Evolutionary conservation across 2,113 vertebrate species (phyloP).

Genomic region (Stigmatopora nigra): DNA sequence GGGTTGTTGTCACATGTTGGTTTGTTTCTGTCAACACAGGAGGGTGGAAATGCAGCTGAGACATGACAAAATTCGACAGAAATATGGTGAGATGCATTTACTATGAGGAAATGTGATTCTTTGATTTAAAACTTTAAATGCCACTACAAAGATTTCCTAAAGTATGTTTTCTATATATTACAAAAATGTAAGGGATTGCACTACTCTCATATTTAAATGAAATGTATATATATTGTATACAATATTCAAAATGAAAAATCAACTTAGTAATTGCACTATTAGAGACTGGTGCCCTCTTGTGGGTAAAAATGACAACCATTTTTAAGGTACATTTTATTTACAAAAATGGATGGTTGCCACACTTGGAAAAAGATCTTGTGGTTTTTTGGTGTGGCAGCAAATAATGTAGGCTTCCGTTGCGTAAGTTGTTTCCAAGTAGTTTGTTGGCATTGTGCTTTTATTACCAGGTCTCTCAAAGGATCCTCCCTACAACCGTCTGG

Average conservation of each 20-base stretch:
- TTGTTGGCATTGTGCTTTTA: not conserved
- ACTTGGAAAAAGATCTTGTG: no score
- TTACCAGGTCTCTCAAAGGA: constrained; percentile 55
- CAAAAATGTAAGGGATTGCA: no score
- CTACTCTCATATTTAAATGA: not conserved
- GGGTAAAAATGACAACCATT: constrained; percentile 10
- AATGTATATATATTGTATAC: not conserved
- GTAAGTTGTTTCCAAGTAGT: no score
- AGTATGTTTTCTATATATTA: no score
- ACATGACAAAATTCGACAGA: constrained; percentile 89
- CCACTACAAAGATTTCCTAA: no score
- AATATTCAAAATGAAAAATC: not conserved
- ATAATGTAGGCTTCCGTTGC: no score
- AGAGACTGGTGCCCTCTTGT: constrained; percentile 31
- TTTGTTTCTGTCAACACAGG: constrained; percentile 56
- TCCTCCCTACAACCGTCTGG: constrained; percentile 60
- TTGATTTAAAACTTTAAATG: no score
- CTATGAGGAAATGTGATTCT: not conserved
- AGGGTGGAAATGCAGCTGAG: constrained; percentile 85
- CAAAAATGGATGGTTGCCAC: no score
- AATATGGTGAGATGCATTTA: constrained; percentile 78
- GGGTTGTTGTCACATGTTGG: constrained; percentile 16
- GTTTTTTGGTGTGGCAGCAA: no score
- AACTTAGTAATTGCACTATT: not conserved
- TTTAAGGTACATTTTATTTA: no score